These are phyloP conservation scores for Sterna hirundo DNA, from an alignment of 2,113 vertebrate genomes.

Conservation along the genomic window DNA sequence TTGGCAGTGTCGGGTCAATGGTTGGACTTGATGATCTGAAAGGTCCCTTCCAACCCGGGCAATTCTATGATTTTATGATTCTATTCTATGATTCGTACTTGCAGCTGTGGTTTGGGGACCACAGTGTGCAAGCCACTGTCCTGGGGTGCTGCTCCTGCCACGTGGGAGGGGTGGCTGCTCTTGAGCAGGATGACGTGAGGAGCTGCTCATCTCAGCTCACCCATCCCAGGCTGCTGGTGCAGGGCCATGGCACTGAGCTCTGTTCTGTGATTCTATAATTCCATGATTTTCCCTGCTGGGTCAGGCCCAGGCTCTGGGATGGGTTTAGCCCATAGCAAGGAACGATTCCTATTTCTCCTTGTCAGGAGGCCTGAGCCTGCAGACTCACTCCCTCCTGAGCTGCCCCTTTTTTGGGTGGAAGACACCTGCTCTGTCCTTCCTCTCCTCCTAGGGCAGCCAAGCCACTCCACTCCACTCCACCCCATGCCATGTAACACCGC, in stretches of 20 bases:
- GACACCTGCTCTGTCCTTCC: neutral
- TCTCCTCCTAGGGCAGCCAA: neutral
- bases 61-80: too few relatives aligned
- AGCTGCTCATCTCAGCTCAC: neutral
- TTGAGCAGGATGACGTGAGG: neutral
- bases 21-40: too few relatives aligned
- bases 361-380: neutral
- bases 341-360: too few relatives aligned
- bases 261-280: too few relatives aligned
- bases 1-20: too few relatives aligned
- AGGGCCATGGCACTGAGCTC: neutral
- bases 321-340: neutral
- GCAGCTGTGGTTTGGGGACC: neutral
- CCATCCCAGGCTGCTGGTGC: fast-evolving
- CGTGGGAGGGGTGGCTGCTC: neutral
- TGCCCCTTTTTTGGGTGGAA: neutral
- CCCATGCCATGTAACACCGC: neutral
- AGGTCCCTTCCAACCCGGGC: too few relatives aligned
- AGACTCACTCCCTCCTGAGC: neutral
- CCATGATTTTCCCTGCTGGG: neutral
- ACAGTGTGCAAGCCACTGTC: too few relatives aligned
- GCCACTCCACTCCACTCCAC: too few relatives aligned
- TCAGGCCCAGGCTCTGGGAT: neutral
- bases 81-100: too few relatives aligned
- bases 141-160: neutral